phyloP scores from a whole-genome alignment of 2,888 invertebrate species.

The Rhodophaea formosa region DNA sequence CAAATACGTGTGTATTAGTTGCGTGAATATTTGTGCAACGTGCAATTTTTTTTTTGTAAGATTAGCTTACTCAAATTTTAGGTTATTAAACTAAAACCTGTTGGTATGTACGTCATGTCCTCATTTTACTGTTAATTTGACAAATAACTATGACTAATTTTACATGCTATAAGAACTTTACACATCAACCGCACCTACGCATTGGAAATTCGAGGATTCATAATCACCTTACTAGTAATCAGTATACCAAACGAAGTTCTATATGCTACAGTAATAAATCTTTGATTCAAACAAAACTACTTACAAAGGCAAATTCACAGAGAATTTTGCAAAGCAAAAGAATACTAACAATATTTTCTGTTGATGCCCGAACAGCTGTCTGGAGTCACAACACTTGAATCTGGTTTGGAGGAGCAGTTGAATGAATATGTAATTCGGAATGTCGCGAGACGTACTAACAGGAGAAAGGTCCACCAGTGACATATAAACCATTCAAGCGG shows the following conservation, averaged over 20 bases:
- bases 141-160: too few species aligned
- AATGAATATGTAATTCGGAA: constrained; percentile 74
- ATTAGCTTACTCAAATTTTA: neutral
- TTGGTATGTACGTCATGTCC: too few species aligned
- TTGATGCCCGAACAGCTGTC: constrained; percentile 18
- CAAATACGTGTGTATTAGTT: constrained; percentile 37
- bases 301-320: neutral
- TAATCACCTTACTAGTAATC: too few species aligned
- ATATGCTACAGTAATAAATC: too few species aligned
- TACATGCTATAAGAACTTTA: too few species aligned
- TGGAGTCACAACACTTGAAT: constrained; percentile 47
- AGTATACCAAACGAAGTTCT: too few species aligned
- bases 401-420: constrained; percentile 51
- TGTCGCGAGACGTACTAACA: constrained; percentile 62
- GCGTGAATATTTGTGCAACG: constrained; percentile 17
- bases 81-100: neutral
- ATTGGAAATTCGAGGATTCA: too few species aligned
- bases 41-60: neutral
- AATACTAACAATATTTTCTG: constrained; percentile 5
- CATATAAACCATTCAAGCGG: constrained; percentile 77
- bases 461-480: constrained; percentile 73
- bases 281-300: neutral
- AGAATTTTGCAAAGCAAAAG: neutral
- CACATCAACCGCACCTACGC: too few species aligned
- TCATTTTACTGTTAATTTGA: too few species aligned